Base-by-base conservation (phyloP, 64 coral and sea anemone genomes). In the Montipora sp. region DNA sequence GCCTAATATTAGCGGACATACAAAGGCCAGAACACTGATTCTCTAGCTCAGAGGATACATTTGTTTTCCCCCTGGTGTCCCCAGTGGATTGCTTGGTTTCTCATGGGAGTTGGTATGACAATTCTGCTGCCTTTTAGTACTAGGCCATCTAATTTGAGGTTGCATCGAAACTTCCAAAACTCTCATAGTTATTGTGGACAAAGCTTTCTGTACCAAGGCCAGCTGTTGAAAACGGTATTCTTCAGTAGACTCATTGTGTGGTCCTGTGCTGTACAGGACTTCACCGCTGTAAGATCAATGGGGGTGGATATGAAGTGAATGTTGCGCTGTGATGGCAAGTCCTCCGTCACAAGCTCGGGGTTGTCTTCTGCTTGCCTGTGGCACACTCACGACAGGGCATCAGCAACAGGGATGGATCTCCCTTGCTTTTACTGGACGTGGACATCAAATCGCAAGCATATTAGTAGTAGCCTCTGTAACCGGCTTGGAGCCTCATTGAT, bases 181-280 rank as follows among this genome's bases (percentile, higher is more conserved):
- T 63, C 59, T 27, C 24, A 63, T 66, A 71, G 61, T 36, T 87
- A 19, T 5, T 20, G 57, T 6, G 59, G 83, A 3, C 83, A 87
- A 22, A 69, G 8, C 9, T 63, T 73, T 77, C 49, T 77, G n/a
- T 77, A 18, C 6, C 7, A 3, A 19, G 87, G 87, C 71, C 87
- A 89, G 74, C 87, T 70, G 10, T 49, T 75, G 87, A 45, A 77
- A 47, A 78, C 50, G 46, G 47, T 78, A 78, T 49, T 50, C 76
- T 15, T 78, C 76, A 78, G 76, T 18, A 7, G 23, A 19, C 12
- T 50, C 70, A 77, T 75, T 2, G 51, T 77, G 20, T 27, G 45
- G 50, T 89, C 87, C 43, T 21, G 18, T 20, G 87, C 46, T 48
- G 70, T 49, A n/a, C 8, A 15, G 45, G 49, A 18, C 57, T 84